Evolutionary conservation across 2,888 invertebrate genomes (phyloP), one percentile per base, ranked within the genome.

Genomic region (Volucella inanis): DNA sequence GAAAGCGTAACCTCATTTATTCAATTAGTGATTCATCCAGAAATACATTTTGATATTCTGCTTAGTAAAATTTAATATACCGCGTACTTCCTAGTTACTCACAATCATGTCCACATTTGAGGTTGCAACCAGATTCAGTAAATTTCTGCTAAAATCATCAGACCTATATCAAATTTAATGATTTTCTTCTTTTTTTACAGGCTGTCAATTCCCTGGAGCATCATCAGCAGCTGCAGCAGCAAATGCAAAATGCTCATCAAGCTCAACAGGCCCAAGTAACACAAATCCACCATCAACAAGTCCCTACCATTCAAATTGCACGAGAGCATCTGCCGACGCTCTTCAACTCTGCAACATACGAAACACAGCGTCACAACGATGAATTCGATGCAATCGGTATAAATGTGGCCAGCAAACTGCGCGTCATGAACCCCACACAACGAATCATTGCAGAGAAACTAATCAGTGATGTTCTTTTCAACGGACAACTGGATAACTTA

Each of bases 361-460:
- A 90, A 6, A 88, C 91, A 31, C 78, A 90, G 45, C 88, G 89
- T 0, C 89, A 89, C 9, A 90, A 90, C 14, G 91, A 92, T 61
- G 92, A 92, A 79, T 92, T 90, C 55, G 91, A 92, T 87, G 92
- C 92, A 0, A 90, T 92, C 41, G 91, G 92, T 0, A 89, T 91
- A 1, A 92, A 92, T 87, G 91, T 92, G 62, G 91, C 91, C 11
- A 90, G 91, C 15, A 92, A 92, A 75, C 64, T 92, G 55, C 89
- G 91, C 0, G 88, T 89, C 2, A 91, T 92, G 87, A 92, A 91
- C 71, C 90, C 89, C 59, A 92, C 91, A 3, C 91, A 92, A 71
- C 89, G 91, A 22, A 92, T 92, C 6, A 90, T 92, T 12, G 92
- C 91, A 3, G 91, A 92, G 68, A 92, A 92, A 64, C 87, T 92